A percentile compares a stretch with the other conserved stretches of the same genome.
Evolutionary conservation across 2,888 invertebrate species (phyloP).

Genomic region (Macroteleia sp.): DNA sequence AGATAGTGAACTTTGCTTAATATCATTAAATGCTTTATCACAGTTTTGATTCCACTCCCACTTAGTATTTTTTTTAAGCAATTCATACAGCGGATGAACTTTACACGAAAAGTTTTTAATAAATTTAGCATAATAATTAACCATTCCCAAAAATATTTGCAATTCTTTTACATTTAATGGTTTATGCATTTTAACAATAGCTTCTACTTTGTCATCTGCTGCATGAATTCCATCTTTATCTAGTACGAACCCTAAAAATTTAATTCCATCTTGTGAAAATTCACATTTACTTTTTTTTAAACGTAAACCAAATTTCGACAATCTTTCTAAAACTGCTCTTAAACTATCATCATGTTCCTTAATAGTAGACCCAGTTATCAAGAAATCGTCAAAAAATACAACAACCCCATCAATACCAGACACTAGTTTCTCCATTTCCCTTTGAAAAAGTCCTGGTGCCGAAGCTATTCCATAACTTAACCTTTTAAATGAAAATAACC

Average conservation of each 20-base stretch:
- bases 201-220: constrained; percentile 42
- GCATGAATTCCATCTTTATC: constrained; percentile 54
- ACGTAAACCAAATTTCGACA: neutral
- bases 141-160: constrained; percentile 34
- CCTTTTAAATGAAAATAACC: constrained; percentile 66
- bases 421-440: constrained; percentile 73
- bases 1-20: constrained; percentile 9
- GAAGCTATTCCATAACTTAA: constrained; percentile 77
- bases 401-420: constrained; percentile 34
- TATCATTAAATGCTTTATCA: constrained; percentile 12
- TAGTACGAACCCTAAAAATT: constrained; percentile 73
- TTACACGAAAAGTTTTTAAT: constrained; percentile 13
- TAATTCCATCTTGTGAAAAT: constrained; percentile 68
- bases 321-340: neutral
- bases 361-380: neutral
- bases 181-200: constrained; percentile 21
- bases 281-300: neutral
- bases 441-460: constrained; percentile 78
- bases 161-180: constrained; percentile 36
- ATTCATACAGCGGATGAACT: constrained; percentile 6
- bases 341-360: neutral
- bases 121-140: constrained; percentile 45
- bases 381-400: neutral
- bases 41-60: constrained; percentile 18
- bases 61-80: neutral